Conservation (phyloP, 2,888 invertebrate species). For the Gortyna flavago region DNA sequence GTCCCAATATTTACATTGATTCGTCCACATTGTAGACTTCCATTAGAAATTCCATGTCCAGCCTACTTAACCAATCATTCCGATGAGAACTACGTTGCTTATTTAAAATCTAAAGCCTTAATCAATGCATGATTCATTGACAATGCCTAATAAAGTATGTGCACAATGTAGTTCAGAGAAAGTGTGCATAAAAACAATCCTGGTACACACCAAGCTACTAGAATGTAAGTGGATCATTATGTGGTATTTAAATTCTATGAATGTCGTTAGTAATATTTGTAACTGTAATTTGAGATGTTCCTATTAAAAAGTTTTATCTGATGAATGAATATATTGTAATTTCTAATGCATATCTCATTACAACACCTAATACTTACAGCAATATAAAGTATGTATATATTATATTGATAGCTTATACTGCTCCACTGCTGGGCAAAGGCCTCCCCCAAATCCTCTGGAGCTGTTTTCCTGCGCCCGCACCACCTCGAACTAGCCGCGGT, state of each 20-base stretch:
- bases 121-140: slow-evolving; percentile 40
- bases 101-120: background rate
- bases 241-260: slow-evolving; percentile 38
- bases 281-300: slow-evolving; percentile 18
- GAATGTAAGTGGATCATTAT: slow-evolving; percentile 49
- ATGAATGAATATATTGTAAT: background rate
- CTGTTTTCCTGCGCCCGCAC: too few species aligned
- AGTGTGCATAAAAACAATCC: slow-evolving; percentile 65
- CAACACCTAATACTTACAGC: background rate
- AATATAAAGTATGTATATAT: too few species aligned
- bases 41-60: background rate
- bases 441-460: too few species aligned
- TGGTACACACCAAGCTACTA: slow-evolving; percentile 39
- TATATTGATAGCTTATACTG: too few species aligned
- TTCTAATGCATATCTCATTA: background rate
- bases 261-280: slow-evolving; percentile 21
- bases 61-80: background rate
- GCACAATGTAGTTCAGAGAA: slow-evolving; percentile 68
- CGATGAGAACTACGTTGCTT: slow-evolving; percentile 5
- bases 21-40: background rate
- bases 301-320: background rate
- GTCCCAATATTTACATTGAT: background rate
- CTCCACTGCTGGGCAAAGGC: too few species aligned
- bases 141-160: slow-evolving; percentile 47
- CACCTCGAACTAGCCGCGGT: too few species aligned